Percentiles rank a stretch among this genome's conserved stretches.
Conservation (phyloP, 2,888 invertebrate species). For the Piscicola geometra region DNA sequence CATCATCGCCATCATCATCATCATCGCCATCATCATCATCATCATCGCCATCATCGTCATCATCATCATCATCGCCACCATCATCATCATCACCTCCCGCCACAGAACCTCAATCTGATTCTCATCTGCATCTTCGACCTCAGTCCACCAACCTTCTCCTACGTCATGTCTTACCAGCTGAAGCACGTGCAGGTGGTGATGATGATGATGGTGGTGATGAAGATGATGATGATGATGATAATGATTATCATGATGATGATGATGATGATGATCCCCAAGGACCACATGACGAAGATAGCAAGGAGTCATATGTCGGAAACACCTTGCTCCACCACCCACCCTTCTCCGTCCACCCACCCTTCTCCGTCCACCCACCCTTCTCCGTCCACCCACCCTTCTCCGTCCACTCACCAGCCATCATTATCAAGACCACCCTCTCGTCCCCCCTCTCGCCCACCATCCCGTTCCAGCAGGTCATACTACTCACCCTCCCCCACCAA, state of each 20-base stretch:
- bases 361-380: background rate
- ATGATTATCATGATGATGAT: too few relatives aligned
- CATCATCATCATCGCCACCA: constrained; percentile 21
- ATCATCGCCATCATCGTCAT: constrained; percentile 1
- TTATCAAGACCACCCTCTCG: too few relatives aligned
- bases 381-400: too few relatives aligned
- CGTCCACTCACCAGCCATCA: too few relatives aligned
- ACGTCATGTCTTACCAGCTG: background rate
- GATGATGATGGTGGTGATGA: background rate
- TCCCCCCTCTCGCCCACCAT: too few relatives aligned
- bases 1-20: constrained; percentile 2
- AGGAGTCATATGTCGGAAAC: background rate
- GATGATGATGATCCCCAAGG: too few relatives aligned
- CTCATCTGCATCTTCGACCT: background rate
- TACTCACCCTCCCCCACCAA: too few relatives aligned
- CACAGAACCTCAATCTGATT: background rate
- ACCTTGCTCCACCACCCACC: background rate
- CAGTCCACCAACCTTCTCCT: background rate
- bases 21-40: background rate
- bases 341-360: background rate
- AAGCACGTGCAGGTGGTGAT: background rate
- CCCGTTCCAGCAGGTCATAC: too few relatives aligned
- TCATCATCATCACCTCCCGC: background rate
- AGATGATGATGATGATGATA: background rate
- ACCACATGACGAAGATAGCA: background rate